These are phyloP conservation scores for Notothenia rossii DNA, from an alignment of 2,113 vertebrate genomes.

Conservation along the genomic window DNA sequence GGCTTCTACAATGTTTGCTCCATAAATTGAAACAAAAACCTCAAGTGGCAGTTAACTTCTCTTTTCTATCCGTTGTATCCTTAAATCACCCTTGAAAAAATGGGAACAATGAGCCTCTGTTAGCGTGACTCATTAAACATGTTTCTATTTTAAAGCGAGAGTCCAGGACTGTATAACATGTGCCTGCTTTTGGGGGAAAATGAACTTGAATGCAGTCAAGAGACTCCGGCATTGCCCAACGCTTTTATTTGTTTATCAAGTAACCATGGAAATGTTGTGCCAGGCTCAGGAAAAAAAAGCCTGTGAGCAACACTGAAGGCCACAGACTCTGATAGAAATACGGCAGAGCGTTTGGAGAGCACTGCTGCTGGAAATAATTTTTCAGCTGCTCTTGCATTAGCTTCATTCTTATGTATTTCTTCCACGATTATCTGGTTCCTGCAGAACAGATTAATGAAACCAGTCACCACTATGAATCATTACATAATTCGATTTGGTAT, in stretches of 20 bases:
- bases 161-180: constrained; percentile 24
- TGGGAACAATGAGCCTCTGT: constrained; percentile 31
- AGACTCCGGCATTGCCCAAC: constrained; percentile 38
- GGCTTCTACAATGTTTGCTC: background rate
- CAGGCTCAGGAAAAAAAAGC: constrained; percentile 30
- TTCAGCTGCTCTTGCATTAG: constrained; percentile 9
- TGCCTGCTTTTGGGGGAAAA: constrained; percentile 33
- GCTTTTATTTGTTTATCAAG: constrained; percentile 62
- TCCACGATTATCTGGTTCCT: constrained; percentile 14
- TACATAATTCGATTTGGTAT: constrained; percentile 49
- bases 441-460: constrained; percentile 36
- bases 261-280: constrained; percentile 64
- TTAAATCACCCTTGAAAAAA: background rate
- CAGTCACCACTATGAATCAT: constrained; percentile 36
- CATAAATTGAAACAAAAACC: background rate
- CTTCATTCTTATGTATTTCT: constrained; percentile 15
- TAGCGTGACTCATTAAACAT: background rate
- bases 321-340: too few relatives aligned
- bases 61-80: background rate
- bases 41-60: background rate
- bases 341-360: background rate
- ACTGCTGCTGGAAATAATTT: constrained; percentile 42
- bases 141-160: constrained; percentile 19
- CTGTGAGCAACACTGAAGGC: constrained; percentile 41
- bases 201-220: constrained; percentile 29